These are phyloP conservation scores for Trissolcus japonicus DNA, from an alignment of 2,888 invertebrate species.

Conservation along the genomic window DNA sequence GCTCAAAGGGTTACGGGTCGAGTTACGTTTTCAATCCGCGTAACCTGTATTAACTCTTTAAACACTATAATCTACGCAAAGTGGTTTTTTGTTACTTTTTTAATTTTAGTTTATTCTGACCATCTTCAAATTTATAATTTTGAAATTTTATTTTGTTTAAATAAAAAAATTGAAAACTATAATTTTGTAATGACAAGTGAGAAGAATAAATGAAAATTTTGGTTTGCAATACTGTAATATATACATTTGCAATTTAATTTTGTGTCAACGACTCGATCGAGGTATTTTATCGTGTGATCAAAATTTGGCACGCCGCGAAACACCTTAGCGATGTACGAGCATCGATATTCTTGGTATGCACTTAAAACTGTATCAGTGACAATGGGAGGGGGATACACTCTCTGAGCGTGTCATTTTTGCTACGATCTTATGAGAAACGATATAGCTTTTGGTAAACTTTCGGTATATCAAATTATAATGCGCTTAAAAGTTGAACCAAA, in stretches of 20 bases:
- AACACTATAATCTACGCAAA: too few relatives aligned
- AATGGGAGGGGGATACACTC: not conserved
- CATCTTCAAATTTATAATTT: not conserved
- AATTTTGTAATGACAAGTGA: too few relatives aligned
- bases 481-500: slow-evolving; percentile 37
- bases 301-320: slow-evolving; percentile 27
- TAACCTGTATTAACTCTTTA: not conserved
- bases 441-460: slow-evolving; percentile 23
- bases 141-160: too few relatives aligned
- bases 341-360: slow-evolving; percentile 15
- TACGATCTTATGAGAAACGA: slow-evolving; percentile 3
- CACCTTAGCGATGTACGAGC: not conserved
- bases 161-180: too few relatives aligned
- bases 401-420: slow-evolving; percentile 17
- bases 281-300: slow-evolving; percentile 28
- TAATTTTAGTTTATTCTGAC: not conserved
- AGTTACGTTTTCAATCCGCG: slow-evolving; percentile 13
- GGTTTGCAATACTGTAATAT: too few relatives aligned
- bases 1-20: slow-evolving; percentile 24
- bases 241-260: too few relatives aligned
- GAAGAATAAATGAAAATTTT: too few relatives aligned
- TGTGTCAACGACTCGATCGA: slow-evolving; percentile 10
- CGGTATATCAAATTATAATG: slow-evolving; percentile 41
- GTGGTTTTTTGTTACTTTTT: not conserved
- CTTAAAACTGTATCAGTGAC: slow-evolving; percentile 18